A percentile compares a stretch with the other conserved stretches of the same genome.
These are phyloP conservation scores for Heliconius congener DNA, from an alignment of 1,140 invertebrate species.

Conservation along the genomic window DNA sequence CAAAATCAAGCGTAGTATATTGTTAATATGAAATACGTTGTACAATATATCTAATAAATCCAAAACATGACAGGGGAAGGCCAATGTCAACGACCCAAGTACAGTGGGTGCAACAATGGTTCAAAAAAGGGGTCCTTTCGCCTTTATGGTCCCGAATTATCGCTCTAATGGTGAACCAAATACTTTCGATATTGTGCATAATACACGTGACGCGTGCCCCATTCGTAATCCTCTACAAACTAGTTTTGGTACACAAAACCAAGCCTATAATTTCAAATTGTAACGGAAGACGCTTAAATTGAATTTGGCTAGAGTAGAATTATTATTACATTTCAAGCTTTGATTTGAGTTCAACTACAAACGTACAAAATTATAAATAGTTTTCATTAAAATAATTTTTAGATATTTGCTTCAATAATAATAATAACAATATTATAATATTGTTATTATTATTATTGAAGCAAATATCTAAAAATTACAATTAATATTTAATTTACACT, in stretches of 20 bases:
- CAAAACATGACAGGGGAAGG: constrained; percentile 67
- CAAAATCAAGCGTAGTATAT: constrained; percentile 63
- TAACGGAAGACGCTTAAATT: not conserved
- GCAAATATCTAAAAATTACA: too few species aligned
- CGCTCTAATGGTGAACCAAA: constrained; percentile 60
- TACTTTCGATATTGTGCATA: constrained; percentile 52
- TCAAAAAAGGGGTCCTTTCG: constrained; percentile 69
- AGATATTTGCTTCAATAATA: too few species aligned
- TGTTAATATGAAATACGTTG: constrained; percentile 60
- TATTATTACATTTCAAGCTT: not conserved
- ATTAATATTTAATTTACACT: too few species aligned
- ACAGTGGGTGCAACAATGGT: constrained; percentile 68
- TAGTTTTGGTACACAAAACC: constrained; percentile 29
- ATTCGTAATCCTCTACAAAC: constrained; percentile 32
- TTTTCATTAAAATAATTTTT: too few species aligned
- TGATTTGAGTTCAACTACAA: not conserved
- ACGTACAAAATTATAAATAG: not conserved
- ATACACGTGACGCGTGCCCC: constrained; percentile 54
- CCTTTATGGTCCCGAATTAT: constrained; percentile 68
- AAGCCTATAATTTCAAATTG: constrained; percentile 6
- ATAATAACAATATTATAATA: too few species aligned
- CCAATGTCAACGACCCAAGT: constrained; percentile 75
- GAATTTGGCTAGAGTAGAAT: not conserved
- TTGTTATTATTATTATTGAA: too few species aligned
- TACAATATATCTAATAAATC: constrained; percentile 62